Percentiles rank a stretch among this genome's conserved stretches.
phyloP scores from a whole-genome alignment of 2,113 vertebrate genomes.

The Otis tarda region DNA sequence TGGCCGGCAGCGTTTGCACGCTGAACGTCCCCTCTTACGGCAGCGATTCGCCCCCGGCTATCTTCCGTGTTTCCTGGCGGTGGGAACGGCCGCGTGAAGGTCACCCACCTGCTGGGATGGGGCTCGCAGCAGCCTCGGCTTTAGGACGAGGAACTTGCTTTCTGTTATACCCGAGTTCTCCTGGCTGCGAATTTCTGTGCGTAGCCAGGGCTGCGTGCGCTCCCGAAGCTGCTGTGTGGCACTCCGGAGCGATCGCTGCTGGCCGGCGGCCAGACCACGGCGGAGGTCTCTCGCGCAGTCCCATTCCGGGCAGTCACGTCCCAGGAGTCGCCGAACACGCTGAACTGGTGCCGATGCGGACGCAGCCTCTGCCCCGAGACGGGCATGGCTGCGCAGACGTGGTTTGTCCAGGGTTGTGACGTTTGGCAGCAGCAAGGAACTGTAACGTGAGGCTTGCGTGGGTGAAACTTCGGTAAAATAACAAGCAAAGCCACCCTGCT shows the following conservation, averaged over 20 bases:
- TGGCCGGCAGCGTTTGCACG: fast-evolving
- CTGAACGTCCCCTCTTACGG: fast-evolving
- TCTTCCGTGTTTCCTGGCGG: neutral
- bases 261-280: neutral
- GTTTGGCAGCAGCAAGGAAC: no score
- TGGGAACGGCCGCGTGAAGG: neutral
- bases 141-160: neutral
- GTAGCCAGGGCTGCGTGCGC: fast-evolving
- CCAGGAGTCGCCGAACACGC: fast-evolving
- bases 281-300: neutral
- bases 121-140: neutral
- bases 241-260: no score
- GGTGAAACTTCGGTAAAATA: neutral
- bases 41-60: neutral
- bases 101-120: neutral
- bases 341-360: neutral
- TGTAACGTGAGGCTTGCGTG: fast-evolving
- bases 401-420: neutral
- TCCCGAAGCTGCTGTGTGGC: neutral
- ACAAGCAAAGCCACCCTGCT: neutral
- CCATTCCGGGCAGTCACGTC: neutral
- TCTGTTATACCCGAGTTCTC: no score
- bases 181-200: neutral
- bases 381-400: neutral
- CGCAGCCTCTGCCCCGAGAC: neutral